Conservation (phyloP, 2,113 vertebrate genomes). For the Macaca nemestrina region DNA sequence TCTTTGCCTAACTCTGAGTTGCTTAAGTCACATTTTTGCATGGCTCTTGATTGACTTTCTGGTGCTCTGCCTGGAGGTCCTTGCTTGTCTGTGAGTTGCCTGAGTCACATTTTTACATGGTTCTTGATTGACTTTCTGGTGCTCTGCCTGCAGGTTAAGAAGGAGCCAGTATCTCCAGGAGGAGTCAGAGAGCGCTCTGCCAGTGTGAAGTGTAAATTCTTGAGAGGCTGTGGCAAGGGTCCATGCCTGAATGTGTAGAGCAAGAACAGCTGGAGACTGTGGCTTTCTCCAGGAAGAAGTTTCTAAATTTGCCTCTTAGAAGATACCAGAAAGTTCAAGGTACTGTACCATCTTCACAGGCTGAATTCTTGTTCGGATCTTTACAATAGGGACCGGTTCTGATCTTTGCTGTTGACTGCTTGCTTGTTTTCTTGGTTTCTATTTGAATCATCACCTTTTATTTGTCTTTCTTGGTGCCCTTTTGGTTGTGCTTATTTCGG, state of each 20-base stretch:
- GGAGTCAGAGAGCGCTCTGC: neutral
- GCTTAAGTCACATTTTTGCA: neutral
- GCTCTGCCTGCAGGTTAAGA: constrained; percentile 16
- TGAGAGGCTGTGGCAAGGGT: neutral
- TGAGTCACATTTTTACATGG: neutral
- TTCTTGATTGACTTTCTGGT: constrained; percentile 43
- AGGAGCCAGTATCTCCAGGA: neutral
- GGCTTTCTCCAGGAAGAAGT: constrained; percentile 21
- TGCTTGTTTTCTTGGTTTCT: constrained; percentile 45
- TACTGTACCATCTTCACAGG: neutral
- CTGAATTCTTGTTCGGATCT: neutral
- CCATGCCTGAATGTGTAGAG: neutral
- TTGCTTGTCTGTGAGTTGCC: constrained; percentile 32
- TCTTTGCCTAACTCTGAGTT: constrained; percentile 42
- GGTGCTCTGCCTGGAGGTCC: constrained; percentile 31
- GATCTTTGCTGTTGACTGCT: neutral
- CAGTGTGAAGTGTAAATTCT: neutral
- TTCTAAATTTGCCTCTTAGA: constrained; percentile 55
- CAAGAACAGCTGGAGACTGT: constrained; percentile 39
- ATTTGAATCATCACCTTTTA: constrained; percentile 45
- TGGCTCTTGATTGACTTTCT: constrained; percentile 42
- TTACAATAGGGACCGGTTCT: neutral
- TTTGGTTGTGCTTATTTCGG: constrained; percentile 59
- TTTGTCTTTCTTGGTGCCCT: constrained; percentile 9
- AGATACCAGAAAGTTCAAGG: constrained; percentile 33